Evolutionary conservation across 2,113 vertebrate genomes (phyloP), one percentile per base, ranked within the genome.

Genomic region (Poicephalus meyeri): DNA sequence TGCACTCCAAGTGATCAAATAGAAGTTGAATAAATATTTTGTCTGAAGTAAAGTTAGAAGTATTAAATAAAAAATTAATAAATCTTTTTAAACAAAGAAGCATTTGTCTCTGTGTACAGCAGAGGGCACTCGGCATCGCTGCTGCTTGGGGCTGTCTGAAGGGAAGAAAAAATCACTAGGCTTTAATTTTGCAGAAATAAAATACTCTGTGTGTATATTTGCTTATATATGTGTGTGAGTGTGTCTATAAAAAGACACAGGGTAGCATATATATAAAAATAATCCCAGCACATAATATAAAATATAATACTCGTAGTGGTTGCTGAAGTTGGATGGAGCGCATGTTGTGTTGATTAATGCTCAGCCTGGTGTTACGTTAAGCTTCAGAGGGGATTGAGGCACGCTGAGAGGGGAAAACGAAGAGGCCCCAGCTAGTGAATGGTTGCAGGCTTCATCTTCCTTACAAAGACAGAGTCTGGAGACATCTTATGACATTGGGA

Each of bases 91-190:
- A 78, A 80, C 53, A 78, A 88, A 92, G 47, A 33, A 52, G 80
- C 81, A 61, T 86, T 98, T 95, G 73, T 58, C 42, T 73, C 52
- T 24, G 3, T 11, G 19, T 87, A 74, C 98, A 97, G 97, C 97
- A 98, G 98, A 98, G 98, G 98, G 98, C 97, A 83, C 74, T 87
- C 91, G 46, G 50, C 79, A 46, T 93, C 46, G 9, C 93, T 74
- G 64, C 71, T 47, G 7, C 86, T 52, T 29, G 88, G 69, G 55
- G 52, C 93, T 88, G 80, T 79, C 58, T 6, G 13, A 60, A 53
- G 37, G 76, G 55, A 5, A 25, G n/a, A 49, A 70, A 50, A 68
- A 64, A 79, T 74, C 64, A 49, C 39, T 17, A 29, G n/a, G 65
- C 65, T 95, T 85, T 53, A 72, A 6, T 77, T 93, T 93, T 82